Percentiles rank a stretch among this genome's conserved stretches.
These are phyloP conservation scores for Coelopa frigida DNA, from an alignment of 1,140 invertebrate genomes.

Conservation along the genomic window DNA sequence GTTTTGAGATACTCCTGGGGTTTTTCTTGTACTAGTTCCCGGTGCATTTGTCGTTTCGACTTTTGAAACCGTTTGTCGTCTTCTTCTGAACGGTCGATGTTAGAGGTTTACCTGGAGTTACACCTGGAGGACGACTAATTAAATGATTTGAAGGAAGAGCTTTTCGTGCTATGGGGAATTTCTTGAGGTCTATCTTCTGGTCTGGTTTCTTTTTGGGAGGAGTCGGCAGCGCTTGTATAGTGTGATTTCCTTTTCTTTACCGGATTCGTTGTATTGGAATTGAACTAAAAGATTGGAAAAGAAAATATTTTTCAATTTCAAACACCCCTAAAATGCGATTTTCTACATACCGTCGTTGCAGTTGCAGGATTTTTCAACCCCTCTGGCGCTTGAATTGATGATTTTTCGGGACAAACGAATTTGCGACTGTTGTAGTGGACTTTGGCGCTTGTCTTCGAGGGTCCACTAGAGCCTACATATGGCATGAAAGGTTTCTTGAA, in stretches of 20 bases:
- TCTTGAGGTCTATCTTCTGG: neutral
- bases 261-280: neutral
- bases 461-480: neutral
- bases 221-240: constrained; percentile 12
- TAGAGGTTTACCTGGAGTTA: neutral
- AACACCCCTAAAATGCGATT: neutral
- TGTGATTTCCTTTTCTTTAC: constrained; percentile 8
- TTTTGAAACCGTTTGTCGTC: neutral
- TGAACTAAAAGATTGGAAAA: neutral
- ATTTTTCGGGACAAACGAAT: constrained; percentile 10
- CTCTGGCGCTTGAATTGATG: constrained; percentile 7
- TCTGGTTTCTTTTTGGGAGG: constrained; percentile 10
- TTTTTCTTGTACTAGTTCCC: neutral
- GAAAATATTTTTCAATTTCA: neutral
- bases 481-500: constrained; percentile 3
- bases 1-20: too few relatives aligned
- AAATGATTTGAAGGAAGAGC: neutral
- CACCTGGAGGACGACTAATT: too few relatives aligned
- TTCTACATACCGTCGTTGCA: constrained; percentile 6
- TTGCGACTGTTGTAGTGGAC: neutral
- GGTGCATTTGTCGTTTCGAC: neutral
- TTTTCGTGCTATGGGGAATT: neutral
- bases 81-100: too few relatives aligned
- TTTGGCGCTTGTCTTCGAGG: neutral
- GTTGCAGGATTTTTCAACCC: constrained; percentile 4